A percentile compares a stretch with the other conserved stretches of the same genome.
These are phyloP conservation scores for Apostichopus parvimensis DNA, from an alignment of 35 echinoderm and acorn worm species.

Conservation along the genomic window DNA sequence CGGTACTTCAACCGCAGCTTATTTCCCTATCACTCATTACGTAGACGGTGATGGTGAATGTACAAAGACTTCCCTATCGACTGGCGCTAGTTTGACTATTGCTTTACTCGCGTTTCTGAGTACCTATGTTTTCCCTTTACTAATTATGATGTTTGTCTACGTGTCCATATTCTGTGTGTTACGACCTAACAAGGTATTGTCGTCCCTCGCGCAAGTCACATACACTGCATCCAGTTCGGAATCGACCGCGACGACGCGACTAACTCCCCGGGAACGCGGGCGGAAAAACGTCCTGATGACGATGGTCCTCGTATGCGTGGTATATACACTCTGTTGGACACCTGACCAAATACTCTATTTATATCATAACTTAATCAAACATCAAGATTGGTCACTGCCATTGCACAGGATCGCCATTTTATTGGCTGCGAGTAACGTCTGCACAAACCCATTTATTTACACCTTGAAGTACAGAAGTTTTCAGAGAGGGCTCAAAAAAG, in stretches of 20 bases:
- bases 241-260: not conserved
- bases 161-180: constrained; percentile 16
- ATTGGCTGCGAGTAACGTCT: constrained; percentile 40
- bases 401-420: constrained; percentile 15
- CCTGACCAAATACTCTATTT: constrained; percentile 38
- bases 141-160: constrained; percentile 41
- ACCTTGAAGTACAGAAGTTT: constrained; percentile 35
- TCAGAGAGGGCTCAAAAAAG: not conserved
- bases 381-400: constrained; percentile 19
- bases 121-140: constrained; percentile 28
- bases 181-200: not conserved
- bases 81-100: not conserved
- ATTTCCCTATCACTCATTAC: constrained; percentile 12
- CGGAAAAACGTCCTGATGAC: constrained; percentile 21
- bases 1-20: not conserved
- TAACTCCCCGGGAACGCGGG: not conserved
- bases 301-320: constrained; percentile 33
- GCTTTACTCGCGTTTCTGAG: not conserved
- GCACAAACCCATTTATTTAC: constrained; percentile 43
- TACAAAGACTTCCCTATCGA: not conserved
- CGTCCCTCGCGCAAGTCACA: not conserved
- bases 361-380: not conserved
- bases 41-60: not conserved
- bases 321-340: constrained; percentile 38
- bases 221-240: not conserved